A percentile compares a stretch with the other conserved stretches of the same genome.
Evolutionary conservation across 30 jellyfish, hydroid and myxozoan genomes (phyloP).

Genomic region (Pelagia noctiluca): DNA sequence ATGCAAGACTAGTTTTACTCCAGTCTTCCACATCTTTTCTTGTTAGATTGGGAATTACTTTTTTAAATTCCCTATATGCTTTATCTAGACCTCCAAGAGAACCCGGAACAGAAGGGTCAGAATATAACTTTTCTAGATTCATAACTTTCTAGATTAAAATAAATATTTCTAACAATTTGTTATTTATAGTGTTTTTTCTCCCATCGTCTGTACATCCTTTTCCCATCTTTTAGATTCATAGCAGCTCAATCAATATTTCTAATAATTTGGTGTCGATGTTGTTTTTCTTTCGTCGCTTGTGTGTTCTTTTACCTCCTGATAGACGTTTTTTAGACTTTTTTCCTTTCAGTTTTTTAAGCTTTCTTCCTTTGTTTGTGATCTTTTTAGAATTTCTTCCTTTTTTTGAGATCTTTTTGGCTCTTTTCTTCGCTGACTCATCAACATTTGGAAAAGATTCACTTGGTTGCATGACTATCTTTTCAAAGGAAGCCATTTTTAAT

Average conservation of each 20-base stretch:
- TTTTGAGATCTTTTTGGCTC: not conserved
- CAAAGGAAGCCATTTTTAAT: not conserved
- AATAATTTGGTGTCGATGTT: no score
- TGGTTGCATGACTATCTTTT: constrained; percentile 9
- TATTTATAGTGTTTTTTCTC: not conserved
- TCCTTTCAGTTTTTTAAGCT: no score
- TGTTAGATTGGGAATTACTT: constrained; percentile 25
- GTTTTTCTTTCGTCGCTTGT: no score
- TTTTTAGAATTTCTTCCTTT: no score
- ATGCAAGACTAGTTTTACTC: constrained; percentile 35
- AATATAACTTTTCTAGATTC: not conserved
- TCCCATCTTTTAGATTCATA: no score
- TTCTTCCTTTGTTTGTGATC: no score
- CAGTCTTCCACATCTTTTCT: constrained; percentile 22
- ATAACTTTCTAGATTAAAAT: constrained; percentile 8
- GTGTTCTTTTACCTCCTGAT: constrained; percentile 3
- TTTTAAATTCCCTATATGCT: constrained; percentile 50
- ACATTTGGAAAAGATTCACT: not conserved
- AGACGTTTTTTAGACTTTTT: constrained; percentile 1
- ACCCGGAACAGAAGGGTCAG: constrained; percentile 35
- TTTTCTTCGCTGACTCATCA: not conserved
- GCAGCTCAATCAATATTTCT: no score
- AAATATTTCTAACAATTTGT: constrained; percentile 16
- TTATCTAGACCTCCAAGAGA: constrained; percentile 37
- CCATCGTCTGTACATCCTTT: not conserved